These are phyloP conservation scores for Magallana gigas DNA, from an alignment of 1,140 invertebrate species.

Conservation along the genomic window DNA sequence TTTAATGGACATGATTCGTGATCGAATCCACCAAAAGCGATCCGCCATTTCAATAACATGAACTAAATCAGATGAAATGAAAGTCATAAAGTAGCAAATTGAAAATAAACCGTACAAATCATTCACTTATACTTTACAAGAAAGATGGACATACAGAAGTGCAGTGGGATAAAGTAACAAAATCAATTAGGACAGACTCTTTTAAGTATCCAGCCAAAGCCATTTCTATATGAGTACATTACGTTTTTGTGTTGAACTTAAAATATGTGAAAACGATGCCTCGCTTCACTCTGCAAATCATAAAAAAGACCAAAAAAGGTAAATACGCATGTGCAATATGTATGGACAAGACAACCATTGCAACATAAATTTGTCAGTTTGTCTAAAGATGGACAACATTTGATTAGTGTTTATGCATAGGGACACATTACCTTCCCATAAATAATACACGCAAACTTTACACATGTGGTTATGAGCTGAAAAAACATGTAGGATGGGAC, in stretches of 20 bases:
- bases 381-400: too few species aligned
- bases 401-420: too few species aligned
- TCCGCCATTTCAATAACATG: constrained; percentile 14
- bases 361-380: too few species aligned
- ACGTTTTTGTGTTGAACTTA: neutral
- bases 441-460: too few species aligned
- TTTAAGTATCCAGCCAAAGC: neutral
- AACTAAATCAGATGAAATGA: neutral
- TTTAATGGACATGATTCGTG: constrained; percentile 9
- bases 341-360: too few species aligned
- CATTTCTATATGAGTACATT: neutral
- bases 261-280: too few species aligned
- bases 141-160: neutral
- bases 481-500: too few species aligned
- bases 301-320: too few species aligned
- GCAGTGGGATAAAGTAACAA: neutral
- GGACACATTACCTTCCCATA: too few species aligned
- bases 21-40: constrained; percentile 20
- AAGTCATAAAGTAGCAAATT: constrained; percentile 4
- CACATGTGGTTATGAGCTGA: too few species aligned
- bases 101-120: neutral
- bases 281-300: too few species aligned
- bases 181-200: neutral
- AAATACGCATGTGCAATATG: too few species aligned
- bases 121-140: neutral